phyloP scores from a whole-genome alignment of 2,888 invertebrate genomes.

The Lycocerus yunnanus region DNA sequence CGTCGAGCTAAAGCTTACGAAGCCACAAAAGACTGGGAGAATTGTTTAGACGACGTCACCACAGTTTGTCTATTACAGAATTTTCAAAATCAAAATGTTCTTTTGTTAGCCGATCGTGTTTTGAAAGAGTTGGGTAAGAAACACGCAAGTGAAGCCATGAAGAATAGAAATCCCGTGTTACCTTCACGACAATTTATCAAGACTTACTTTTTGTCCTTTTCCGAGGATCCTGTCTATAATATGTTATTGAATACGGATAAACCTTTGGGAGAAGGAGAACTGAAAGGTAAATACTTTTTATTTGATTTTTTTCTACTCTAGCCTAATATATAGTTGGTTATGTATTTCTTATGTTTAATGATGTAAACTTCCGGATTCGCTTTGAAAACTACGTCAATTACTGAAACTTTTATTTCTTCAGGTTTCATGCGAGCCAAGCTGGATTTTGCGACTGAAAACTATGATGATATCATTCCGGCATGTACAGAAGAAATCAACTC shows the following conservation, averaged over 20 bases:
- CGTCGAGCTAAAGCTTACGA: constrained; percentile 85
- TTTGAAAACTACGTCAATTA: too few species aligned
- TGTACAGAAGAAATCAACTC: constrained; percentile 79
- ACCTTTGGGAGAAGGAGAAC: constrained; percentile 50
- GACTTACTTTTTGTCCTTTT: constrained; percentile 86
- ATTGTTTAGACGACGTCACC: constrained; percentile 90
- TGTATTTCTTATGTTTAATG: too few species aligned
- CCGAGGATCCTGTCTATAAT: constrained; percentile 79
- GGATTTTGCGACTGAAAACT: constrained; percentile 72
- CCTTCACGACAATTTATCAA: constrained; percentile 87
- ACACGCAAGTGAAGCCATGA: constrained; percentile 77
- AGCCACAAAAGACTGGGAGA: constrained; percentile 75
- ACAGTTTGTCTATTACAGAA: constrained; percentile 89
- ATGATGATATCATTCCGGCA: constrained; percentile 75
- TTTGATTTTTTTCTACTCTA: too few species aligned
- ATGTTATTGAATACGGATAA: constrained; percentile 55
- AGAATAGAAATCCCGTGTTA: constrained; percentile 70
- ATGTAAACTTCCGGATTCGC: too few species aligned
- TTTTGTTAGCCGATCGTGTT: constrained; percentile 85
- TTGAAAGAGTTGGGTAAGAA: constrained; percentile 79
- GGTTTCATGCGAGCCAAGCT: constrained; percentile 75
- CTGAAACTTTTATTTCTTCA: constrained; percentile 28
- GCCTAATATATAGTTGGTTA: too few species aligned
- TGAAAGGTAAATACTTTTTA: constrained; percentile 2
- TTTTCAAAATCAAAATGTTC: constrained; percentile 80